Conservation (phyloP, 2,888 invertebrate genomes). For the Andrena marginata region DNA sequence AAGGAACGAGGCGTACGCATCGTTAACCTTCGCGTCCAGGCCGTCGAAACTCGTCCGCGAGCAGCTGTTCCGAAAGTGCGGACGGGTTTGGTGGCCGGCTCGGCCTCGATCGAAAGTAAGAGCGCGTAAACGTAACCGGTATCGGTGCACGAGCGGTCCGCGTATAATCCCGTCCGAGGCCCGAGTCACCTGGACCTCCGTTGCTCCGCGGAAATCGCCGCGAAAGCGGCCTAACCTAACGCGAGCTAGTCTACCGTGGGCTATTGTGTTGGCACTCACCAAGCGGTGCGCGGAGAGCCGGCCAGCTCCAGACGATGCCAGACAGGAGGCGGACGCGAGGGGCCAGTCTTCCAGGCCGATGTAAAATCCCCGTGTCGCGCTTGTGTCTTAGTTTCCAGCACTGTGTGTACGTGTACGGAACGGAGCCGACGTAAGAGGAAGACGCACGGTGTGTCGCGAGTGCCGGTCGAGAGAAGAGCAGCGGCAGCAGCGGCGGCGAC, state of each 20-base stretch:
- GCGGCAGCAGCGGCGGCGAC: slow-evolving; percentile 39
- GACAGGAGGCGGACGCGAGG: neutral
- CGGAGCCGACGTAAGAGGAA: neutral
- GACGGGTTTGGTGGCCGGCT: slow-evolving; percentile 49
- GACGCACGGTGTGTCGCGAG: slow-evolving; percentile 42
- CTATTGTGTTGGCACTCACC: slow-evolving; percentile 27
- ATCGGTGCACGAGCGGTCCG: slow-evolving; percentile 22
- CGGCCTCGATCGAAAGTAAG: slow-evolving; percentile 63
- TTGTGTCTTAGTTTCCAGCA: slow-evolving; percentile 22
- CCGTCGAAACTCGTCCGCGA: slow-evolving; percentile 26
- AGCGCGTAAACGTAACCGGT: slow-evolving; percentile 61
- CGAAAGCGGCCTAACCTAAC: slow-evolving; percentile 34
- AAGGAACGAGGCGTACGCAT: slow-evolving; percentile 4
- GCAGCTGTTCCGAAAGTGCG: slow-evolving; percentile 58
- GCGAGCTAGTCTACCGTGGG: neutral
- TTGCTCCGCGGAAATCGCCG: neutral
- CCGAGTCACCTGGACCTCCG: neutral
- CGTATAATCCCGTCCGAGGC: slow-evolving; percentile 20
- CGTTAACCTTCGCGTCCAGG: slow-evolving; percentile 27
- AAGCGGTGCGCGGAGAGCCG: slow-evolving; percentile 34
- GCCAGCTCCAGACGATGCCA: slow-evolving; percentile 18
- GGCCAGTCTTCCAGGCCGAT: neutral
- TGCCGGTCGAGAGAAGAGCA: slow-evolving; percentile 45
- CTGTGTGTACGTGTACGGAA: slow-evolving; percentile 30
- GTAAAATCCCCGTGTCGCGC: slow-evolving; percentile 39